These are phyloP conservation scores for Archilochus colubris DNA, from an alignment of 2,113 vertebrate species.

Conservation along the genomic window DNA sequence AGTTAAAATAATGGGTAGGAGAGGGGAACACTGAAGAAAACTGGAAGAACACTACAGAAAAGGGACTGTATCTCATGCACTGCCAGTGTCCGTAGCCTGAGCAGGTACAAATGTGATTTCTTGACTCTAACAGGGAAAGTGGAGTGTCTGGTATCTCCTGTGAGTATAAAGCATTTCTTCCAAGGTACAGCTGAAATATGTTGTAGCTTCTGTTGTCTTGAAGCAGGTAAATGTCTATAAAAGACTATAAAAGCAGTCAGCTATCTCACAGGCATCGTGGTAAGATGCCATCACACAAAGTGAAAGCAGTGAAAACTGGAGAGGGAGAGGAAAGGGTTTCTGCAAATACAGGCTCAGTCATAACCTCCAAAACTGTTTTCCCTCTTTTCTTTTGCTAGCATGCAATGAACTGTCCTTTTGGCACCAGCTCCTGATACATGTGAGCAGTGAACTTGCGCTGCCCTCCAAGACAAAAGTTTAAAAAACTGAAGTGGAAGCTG, in stretches of 20 bases:
- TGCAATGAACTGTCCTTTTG: background rate
- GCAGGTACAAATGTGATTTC: background rate
- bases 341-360: background rate
- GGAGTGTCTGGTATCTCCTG: background rate
- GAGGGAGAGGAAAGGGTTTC: background rate
- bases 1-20: background rate
- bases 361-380: background rate
- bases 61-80: background rate
- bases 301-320: background rate
- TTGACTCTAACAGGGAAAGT: background rate
- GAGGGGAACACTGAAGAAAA: background rate
- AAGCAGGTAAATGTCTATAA: background rate
- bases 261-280: background rate
- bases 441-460: slow-evolving; percentile 11
- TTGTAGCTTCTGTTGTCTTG: background rate
- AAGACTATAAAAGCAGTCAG: background rate
- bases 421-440: background rate
- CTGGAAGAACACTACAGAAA: background rate
- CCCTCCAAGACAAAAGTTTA: background rate
- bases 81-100: background rate
- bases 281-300: background rate
- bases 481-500: background rate
- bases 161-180: background rate
- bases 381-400: background rate
- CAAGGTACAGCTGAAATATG: too few species aligned